Percentiles rank a stretch among this genome's conserved stretches.
Conservation (phyloP, 1,140 invertebrate genomes). For the Neodiprion fabricii region DNA sequence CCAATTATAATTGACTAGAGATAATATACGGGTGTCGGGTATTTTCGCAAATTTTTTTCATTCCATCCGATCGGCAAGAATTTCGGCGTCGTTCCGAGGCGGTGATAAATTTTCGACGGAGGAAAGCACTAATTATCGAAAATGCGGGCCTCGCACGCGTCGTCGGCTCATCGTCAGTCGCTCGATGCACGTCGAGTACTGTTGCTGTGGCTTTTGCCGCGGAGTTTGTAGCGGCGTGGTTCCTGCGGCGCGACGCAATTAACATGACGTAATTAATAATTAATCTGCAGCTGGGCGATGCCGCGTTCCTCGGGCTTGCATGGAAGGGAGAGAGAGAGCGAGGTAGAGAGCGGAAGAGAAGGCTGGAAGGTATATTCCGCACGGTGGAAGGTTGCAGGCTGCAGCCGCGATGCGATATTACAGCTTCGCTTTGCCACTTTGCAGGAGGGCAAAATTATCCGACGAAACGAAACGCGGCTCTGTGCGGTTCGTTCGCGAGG, state of each 20-base stretch:
- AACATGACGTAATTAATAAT: conserved; percentile 6
- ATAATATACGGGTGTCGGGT: too few relatives aligned
- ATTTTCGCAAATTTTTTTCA: too few relatives aligned
- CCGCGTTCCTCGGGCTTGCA: neutral
- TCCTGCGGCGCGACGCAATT: neutral
- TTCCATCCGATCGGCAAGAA: too few relatives aligned
- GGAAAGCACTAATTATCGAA: too few relatives aligned
- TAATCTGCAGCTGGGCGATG: neutral
- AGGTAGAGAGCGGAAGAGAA: too few relatives aligned
- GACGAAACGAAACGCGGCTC: neutral
- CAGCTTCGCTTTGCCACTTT: neutral
- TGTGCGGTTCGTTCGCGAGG: neutral
- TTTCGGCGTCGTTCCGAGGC: too few relatives aligned
- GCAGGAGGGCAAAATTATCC: neutral
- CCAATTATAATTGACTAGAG: too few relatives aligned
- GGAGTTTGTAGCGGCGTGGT: neutral
- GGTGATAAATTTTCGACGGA: too few relatives aligned
- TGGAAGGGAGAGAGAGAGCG: neutral
- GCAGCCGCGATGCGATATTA: too few relatives aligned
- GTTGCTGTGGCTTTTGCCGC: neutral
- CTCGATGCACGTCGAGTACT: neutral
- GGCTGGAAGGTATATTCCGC: too few relatives aligned
- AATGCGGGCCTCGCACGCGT: too few relatives aligned
- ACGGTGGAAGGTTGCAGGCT: too few relatives aligned
- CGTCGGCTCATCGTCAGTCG: neutral